phyloP scores from a whole-genome alignment of 2,113 vertebrate species.

The Tautogolabrus adspersus region DNA sequence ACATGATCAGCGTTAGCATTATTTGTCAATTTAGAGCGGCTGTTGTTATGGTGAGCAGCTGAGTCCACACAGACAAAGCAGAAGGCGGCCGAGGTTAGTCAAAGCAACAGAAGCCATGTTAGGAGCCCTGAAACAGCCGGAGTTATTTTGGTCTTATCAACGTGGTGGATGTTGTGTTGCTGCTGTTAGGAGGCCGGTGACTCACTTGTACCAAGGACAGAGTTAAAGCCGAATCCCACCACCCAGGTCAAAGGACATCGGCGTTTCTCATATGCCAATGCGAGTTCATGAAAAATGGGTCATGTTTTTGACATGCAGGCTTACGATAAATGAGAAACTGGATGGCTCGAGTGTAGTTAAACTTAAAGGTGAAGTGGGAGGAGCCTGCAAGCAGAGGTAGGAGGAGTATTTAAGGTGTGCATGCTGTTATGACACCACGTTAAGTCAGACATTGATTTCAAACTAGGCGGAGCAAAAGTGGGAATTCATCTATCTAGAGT shows the following conservation, averaged over 20 bases:
- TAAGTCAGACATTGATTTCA: conserved; percentile 71
- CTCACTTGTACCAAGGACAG: conserved; percentile 79
- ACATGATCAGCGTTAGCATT: conserved; percentile 83
- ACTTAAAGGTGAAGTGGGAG: conserved; percentile 65
- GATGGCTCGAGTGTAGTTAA: conserved; percentile 41
- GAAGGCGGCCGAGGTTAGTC: conserved; percentile 59
- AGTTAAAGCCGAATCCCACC: conserved; percentile 62
- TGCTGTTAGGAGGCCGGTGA: conserved; percentile 81
- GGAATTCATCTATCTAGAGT: conserved; percentile 25
- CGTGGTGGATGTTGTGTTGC: conserved; percentile 20
- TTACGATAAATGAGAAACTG: conserved; percentile 53
- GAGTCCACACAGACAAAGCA: conserved; percentile 59
- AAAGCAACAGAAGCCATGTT: conserved; percentile 55
- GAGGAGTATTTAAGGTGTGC: conserved; percentile 74
- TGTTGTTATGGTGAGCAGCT: conserved; percentile 30
- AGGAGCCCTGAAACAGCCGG: conserved; percentile 12
- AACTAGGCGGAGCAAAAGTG: conserved; percentile 47
- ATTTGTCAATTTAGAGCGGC: conserved; percentile 34
- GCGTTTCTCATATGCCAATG: conserved; percentile 73
- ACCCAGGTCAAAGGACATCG: conserved; percentile 45
- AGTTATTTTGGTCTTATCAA: not conserved
- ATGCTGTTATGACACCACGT: conserved; percentile 72
- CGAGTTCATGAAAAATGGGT: conserved; percentile 57
- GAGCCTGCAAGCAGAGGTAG: conserved; percentile 87
- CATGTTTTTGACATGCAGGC: conserved; percentile 81